These are phyloP conservation scores for Trachemys scripta DNA, from an alignment of 2,113 vertebrate species.

Conservation along the genomic window DNA sequence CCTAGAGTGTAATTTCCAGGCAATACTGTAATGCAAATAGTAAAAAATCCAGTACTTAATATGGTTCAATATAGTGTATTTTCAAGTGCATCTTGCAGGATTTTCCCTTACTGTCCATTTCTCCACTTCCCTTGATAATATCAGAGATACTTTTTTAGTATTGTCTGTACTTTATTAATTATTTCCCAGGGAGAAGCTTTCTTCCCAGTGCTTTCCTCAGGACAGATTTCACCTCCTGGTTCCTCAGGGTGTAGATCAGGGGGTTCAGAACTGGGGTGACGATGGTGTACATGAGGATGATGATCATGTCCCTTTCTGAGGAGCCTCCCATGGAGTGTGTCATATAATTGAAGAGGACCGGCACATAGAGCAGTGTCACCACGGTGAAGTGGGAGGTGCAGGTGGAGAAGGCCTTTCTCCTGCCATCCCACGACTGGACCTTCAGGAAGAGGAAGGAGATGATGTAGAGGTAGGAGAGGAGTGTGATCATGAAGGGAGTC, in stretches of 20 bases:
- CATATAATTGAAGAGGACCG: slow-evolving; percentile 26
- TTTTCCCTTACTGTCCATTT: no score
- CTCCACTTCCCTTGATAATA: no score
- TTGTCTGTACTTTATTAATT: not conserved
- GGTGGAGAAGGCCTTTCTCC: slow-evolving; percentile 24
- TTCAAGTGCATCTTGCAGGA: no score
- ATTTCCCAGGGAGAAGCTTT: not conserved
- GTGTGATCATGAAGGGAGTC: slow-evolving; percentile 19
- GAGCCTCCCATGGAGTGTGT: not conserved
- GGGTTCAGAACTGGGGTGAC: slow-evolving; percentile 35
- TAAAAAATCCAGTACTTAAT: no score
- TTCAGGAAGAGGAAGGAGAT: slow-evolving; percentile 20
- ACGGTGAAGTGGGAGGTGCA: slow-evolving; percentile 23
- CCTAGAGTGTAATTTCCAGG: no score
- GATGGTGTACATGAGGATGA: slow-evolving; percentile 1
- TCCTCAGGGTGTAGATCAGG: slow-evolving; percentile 47
- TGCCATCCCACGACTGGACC: not conserved
- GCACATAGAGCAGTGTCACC: slow-evolving; percentile 18
- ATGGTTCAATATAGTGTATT: no score
- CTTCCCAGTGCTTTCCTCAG: not conserved
- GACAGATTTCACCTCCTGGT: slow-evolving; percentile 10
- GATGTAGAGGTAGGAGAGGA: slow-evolving; percentile 50
- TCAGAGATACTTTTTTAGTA: no score
- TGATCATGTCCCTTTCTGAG: not conserved
- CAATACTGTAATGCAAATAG: no score